Evolutionary conservation across 2,113 vertebrate genomes (phyloP), one percentile per base, ranked within the genome.

Genomic region (Alligator sinensis): DNA sequence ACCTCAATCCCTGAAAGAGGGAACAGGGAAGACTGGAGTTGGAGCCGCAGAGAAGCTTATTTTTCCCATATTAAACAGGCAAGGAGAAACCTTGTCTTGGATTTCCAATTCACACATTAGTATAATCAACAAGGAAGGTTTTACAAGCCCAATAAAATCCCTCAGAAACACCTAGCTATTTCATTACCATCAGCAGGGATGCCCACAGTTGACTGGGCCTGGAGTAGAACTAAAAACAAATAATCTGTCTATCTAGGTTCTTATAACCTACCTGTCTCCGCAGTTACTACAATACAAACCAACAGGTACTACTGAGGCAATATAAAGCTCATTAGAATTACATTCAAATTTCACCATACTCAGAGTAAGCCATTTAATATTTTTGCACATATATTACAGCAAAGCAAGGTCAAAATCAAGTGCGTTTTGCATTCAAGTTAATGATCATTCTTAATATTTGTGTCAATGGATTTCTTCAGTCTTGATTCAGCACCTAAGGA

Each of bases 181-280:
- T 84, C 74, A 38, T 24, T 38, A 80, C 60, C 27, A 3, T 2
- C 0, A 0, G 24, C 38, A 25, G n/a, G 22, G 4, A 2, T 63
- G 90, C 77, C 85, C 77, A 78, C 38, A 89, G 94, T 82, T 7
- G 82, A 55, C 84, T 80, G 85, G 63, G 80, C 92, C 63, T 12
- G 1, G 77, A 87, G 62, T 22, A 9, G 84, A 89, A 68, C 82
- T 16, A 85, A 62, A 84, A 47, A 47, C 47, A 47, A 47, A 72
- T 18, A 68, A 92, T 47, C 74, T 21, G 27, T 24, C 90, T 84
- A 57, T 74, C 38, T 6, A 1, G 82, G 82, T 84, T 82, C 80
- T 59, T 84, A 70, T 68, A 61, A 94, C 86, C 91, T 87, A 90
- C 82, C 84, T 70, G 85, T 96, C 93, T 75, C 91, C 93, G 96